Conservation (phyloP, 2,113 vertebrate species). For the Galbula dea region DNA sequence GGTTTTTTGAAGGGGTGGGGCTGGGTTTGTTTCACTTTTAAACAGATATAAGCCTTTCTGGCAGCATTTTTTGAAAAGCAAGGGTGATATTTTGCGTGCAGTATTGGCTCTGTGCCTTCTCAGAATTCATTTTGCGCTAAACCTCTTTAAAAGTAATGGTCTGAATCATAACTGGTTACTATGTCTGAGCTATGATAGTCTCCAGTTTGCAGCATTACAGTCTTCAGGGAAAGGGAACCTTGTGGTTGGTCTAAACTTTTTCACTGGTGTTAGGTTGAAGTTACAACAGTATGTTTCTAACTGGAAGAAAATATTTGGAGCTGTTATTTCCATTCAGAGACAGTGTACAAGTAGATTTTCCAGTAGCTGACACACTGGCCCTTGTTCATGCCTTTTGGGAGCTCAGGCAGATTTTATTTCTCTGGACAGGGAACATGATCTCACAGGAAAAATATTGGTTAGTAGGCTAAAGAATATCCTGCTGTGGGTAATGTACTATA, state of each 20-base stretch:
- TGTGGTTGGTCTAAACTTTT: not conserved
- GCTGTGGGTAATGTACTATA: not conserved
- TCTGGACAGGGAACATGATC: not conserved
- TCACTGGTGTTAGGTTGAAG: not conserved
- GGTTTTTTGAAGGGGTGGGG: accelerated
- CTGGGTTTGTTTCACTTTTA: not conserved
- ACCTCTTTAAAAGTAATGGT: not conserved
- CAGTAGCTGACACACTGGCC: not conserved
- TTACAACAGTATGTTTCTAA: not conserved
- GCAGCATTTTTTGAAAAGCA: not conserved
- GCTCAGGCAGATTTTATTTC: not conserved
- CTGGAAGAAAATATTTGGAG: not conserved
- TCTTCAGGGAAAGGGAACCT: not conserved
- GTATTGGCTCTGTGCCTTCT: not conserved
- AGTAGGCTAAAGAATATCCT: not conserved
- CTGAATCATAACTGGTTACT: not conserved
- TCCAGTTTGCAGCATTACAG: not conserved
- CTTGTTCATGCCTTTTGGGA: not conserved
- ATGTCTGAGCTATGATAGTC: not conserved
- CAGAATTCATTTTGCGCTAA: not conserved
- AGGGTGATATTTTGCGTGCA: not conserved
- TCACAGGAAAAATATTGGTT: not conserved
- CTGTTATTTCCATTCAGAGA: not conserved
- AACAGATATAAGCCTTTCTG: not conserved
- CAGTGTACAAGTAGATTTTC: not conserved